Conservation (phyloP, 2,113 vertebrate species). For the human region DNA sequence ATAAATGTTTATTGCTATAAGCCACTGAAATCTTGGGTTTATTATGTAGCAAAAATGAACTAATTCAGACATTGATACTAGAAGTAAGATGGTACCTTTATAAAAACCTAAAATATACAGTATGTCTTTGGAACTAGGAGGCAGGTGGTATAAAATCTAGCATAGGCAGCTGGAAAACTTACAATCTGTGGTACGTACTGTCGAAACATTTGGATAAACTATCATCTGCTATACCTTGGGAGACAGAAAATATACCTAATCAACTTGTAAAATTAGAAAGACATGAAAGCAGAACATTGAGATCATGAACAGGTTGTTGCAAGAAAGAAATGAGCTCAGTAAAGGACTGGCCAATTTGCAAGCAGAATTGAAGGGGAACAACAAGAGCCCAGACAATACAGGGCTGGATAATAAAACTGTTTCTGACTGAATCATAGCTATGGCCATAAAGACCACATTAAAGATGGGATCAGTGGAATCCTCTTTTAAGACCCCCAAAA, state of each 20-base stretch:
- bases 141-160: background rate
- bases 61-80: background rate
- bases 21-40: background rate
- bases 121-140: background rate
- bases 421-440: background rate
- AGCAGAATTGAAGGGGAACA: background rate
- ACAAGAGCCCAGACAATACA: background rate
- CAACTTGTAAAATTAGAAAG: background rate
- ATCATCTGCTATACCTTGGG: background rate
- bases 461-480: background rate
- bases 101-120: background rate
- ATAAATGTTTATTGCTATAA: background rate
- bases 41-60: background rate
- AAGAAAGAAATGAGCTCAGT: slow-evolving; percentile 4
- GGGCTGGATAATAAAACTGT: background rate
- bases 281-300: background rate
- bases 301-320: background rate
- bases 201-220: background rate
- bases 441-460: background rate
- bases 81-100: background rate
- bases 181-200: background rate
- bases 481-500: background rate
- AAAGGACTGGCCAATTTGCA: background rate
- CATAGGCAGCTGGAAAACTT: background rate
- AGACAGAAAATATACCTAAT: background rate